Evolutionary conservation across 2,888 invertebrate genomes (phyloP).

Genomic region (Erannis defoliaria): DNA sequence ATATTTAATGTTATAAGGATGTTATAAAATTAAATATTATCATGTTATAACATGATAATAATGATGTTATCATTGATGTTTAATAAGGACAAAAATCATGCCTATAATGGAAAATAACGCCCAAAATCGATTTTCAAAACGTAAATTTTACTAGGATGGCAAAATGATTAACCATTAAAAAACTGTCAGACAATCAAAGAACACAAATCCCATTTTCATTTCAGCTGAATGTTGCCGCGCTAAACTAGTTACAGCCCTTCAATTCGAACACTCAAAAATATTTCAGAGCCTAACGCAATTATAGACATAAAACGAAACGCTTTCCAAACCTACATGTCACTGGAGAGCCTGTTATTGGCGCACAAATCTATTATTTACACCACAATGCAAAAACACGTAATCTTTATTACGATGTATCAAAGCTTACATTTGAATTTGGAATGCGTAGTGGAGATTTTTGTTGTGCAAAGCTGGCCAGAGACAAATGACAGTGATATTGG

Average conservation of each 20-base stretch:
- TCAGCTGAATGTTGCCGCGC: constrained; percentile 16
- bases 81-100: too few species aligned
- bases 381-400: constrained; percentile 14
- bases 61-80: too few species aligned
- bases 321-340: constrained; percentile 67
- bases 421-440: constrained; percentile 43
- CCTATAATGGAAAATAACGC: too few species aligned
- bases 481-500: constrained; percentile 77
- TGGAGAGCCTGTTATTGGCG: constrained; percentile 64
- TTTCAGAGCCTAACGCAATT: constrained; percentile 69
- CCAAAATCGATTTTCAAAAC: background rate
- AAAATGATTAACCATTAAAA: background rate
- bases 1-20: too few species aligned
- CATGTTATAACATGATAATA: too few species aligned
- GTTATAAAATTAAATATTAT: too few species aligned
- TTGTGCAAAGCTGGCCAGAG: constrained; percentile 62
- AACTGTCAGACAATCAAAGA: constrained; percentile 19
- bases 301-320: constrained; percentile 64
- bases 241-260: constrained; percentile 51
- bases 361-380: constrained; percentile 48
- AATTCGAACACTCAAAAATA: constrained; percentile 67
- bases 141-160: background rate
- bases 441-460: constrained; percentile 49
- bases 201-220: constrained; percentile 26
- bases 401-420: constrained; percentile 45